Percentiles rank a stretch among this genome's conserved stretches.
phyloP scores from a whole-genome alignment of 2,888 invertebrate species.

The Pherbina coryleti region DNA sequence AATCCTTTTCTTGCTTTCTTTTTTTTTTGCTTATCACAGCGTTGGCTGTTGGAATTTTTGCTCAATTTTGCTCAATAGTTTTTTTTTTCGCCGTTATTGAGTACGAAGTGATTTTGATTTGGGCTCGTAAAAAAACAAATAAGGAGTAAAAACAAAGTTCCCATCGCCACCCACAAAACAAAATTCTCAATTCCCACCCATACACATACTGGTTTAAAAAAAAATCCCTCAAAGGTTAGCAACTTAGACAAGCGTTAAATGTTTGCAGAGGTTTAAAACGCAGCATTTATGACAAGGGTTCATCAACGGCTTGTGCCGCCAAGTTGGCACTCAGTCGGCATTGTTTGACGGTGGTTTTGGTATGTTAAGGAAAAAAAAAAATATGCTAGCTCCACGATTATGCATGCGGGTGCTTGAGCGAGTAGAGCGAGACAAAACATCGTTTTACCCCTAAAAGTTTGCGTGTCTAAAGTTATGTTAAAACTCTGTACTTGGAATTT shows the following conservation, averaged over 20 bases:
- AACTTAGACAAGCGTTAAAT: conserved; percentile 14
- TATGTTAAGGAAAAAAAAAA: background rate
- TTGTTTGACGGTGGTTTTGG: background rate
- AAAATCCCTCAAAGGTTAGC: background rate
- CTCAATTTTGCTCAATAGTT: background rate
- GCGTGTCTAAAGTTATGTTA: background rate
- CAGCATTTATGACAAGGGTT: background rate
- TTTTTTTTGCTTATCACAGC: background rate
- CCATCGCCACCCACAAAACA: background rate
- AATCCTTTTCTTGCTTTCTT: background rate
- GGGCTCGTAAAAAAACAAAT: background rate
- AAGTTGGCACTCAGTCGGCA: background rate
- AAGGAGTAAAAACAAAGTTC: background rate
- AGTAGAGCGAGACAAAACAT: background rate
- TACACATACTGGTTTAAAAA: background rate
- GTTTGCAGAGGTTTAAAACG: background rate
- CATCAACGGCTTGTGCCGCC: background rate
- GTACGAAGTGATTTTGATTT: background rate
- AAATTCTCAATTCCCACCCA: background rate
- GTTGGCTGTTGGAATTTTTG: background rate
- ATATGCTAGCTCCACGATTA: too few relatives aligned
- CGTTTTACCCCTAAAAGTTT: conserved; percentile 7
- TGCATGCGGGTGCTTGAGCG: background rate
- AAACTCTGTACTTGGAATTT: background rate
- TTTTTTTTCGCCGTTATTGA: background rate